Evolutionary conservation across 2,113 vertebrate species (phyloP).

Genomic region (Apteryx mantelli): DNA sequence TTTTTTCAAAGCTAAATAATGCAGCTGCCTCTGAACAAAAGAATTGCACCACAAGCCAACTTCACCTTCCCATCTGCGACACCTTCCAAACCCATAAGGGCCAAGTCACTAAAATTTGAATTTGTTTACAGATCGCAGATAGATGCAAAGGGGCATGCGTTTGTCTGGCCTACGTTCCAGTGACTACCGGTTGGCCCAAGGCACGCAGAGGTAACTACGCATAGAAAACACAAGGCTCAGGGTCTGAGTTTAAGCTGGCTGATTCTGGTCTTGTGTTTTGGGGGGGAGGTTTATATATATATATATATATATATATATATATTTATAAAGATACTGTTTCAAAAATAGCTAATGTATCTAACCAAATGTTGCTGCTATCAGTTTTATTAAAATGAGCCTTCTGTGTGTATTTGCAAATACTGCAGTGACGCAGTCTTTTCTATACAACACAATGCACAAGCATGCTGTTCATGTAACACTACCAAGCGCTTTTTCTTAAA

Average conservation of each 20-base stretch:
- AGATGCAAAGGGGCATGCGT: not conserved
- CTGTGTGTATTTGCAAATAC: not conserved
- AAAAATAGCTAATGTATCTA: not conserved
- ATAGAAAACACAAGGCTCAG: rapidly evolving
- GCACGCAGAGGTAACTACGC: not conserved
- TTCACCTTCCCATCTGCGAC: not conserved
- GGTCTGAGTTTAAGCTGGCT: not conserved
- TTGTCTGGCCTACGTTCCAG: not conserved
- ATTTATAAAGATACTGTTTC: not conserved
- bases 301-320: too few species aligned
- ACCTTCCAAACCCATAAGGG: not conserved
- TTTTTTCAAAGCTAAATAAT: not conserved
- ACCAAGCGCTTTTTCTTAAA: too few species aligned
- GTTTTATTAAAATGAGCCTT: not conserved
- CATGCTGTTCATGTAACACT: not conserved
- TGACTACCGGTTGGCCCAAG: not conserved
- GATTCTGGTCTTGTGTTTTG: not conserved
- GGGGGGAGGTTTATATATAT: not conserved
- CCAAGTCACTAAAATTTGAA: not conserved
- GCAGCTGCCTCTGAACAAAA: not conserved
- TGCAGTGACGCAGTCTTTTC: not conserved
- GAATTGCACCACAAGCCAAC: not conserved
- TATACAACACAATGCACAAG: not conserved
- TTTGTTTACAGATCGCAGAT: not conserved
- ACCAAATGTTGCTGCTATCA: not conserved